phyloP scores from a whole-genome alignment of 1,140 invertebrate species.

The Thaumetopoea pityocampa region DNA sequence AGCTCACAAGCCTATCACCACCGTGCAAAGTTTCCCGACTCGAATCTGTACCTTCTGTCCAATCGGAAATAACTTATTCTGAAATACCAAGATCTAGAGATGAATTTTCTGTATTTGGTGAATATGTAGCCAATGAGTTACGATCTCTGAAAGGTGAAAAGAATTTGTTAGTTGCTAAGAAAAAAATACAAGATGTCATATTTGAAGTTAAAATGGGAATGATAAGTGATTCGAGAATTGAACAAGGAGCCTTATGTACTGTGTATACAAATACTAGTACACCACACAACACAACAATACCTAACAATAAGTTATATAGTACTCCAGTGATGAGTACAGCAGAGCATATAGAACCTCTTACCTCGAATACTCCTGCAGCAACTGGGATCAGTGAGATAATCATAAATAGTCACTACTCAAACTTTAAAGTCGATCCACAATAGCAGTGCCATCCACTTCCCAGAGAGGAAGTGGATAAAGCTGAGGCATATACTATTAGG shows the following conservation, averaged over 20 bases:
- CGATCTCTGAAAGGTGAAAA: constrained; percentile 63
- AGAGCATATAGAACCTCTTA: constrained; percentile 44
- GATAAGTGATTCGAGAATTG: constrained; percentile 46
- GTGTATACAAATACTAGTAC: constrained; percentile 41
- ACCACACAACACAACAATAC: constrained; percentile 34
- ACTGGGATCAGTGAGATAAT: constrained; percentile 62
- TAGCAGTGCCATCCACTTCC: constrained; percentile 67
- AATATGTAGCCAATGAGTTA: constrained; percentile 65
- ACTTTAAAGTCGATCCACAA: constrained; percentile 65
- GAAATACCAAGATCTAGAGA: constrained; percentile 38
- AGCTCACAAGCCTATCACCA: constrained; percentile 42
- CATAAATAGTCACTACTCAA: constrained; percentile 59
- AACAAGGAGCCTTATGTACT: constrained; percentile 39
- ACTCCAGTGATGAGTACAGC: constrained; percentile 45
- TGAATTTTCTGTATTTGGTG: constrained; percentile 65
- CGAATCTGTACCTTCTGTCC: constrained; percentile 39
- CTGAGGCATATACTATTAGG: constrained; percentile 39
- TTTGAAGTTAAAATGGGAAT: constrained; percentile 71
- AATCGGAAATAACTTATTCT: constrained; percentile 39
- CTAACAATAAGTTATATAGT: constrained; percentile 52
- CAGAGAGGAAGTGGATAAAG: constrained; percentile 61
- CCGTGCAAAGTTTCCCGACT: constrained; percentile 46
- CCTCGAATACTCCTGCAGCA: constrained; percentile 48
- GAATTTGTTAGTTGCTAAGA: constrained; percentile 61
- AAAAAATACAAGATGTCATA: constrained; percentile 69